These are phyloP conservation scores for Amphiura filiformis DNA, from an alignment of 35 echinoderm and acorn worm species.

Conservation along the genomic window DNA sequence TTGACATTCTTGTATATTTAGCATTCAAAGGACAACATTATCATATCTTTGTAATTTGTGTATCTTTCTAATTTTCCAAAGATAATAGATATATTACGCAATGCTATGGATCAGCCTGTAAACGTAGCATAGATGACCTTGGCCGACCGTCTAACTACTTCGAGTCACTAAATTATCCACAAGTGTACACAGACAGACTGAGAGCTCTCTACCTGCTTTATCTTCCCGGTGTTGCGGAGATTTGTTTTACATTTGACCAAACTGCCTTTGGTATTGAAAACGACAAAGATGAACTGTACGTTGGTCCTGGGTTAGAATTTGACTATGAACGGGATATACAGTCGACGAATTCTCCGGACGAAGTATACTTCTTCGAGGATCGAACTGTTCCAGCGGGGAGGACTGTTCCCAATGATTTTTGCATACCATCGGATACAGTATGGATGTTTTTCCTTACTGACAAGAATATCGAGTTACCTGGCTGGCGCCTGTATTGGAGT, in stretches of 20 bases:
- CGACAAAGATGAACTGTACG: slow-evolving; percentile 67
- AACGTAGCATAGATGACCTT: too few relatives aligned
- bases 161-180: not conserved
- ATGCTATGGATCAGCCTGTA: not conserved
- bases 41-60: too few relatives aligned
- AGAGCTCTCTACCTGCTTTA: slow-evolving; percentile 66
- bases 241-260: slow-evolving; percentile 72
- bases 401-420: too few relatives aligned
- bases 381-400: not conserved
- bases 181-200: not conserved
- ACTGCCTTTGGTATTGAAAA: too few relatives aligned
- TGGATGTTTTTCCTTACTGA: slow-evolving; percentile 61
- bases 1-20: too few relatives aligned
- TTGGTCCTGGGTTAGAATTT: slow-evolving; percentile 18
- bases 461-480: slow-evolving; percentile 31
- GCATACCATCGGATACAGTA: slow-evolving; percentile 25
- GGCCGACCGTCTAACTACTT: too few relatives aligned
- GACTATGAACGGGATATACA: not conserved
- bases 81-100: not conserved
- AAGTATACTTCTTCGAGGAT: slow-evolving; percentile 13
- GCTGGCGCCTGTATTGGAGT: slow-evolving; percentile 28
- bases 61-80: not conserved
- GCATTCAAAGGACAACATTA: too few relatives aligned
- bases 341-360: not conserved
- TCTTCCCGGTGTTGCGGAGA: slow-evolving; percentile 54